Evolutionary conservation across 2,888 invertebrate genomes (phyloP), one percentile per base, ranked within the genome.

Genomic region (Lagria hirta): DNA sequence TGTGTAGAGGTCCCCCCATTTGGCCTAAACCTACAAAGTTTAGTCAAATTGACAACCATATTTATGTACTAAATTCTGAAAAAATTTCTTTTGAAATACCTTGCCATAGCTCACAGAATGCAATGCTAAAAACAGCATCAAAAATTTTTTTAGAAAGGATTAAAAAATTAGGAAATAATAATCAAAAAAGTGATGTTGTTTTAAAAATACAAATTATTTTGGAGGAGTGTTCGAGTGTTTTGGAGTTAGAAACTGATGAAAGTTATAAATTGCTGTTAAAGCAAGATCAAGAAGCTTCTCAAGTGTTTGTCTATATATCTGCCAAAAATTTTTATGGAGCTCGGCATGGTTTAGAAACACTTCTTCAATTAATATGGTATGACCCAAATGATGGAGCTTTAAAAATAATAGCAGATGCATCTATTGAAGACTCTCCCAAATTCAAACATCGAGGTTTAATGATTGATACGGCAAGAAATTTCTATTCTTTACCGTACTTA

Each of bases 391-490:
- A 74, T 0, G 78, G 80, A 3, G 70, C 78, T 0, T 69, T 86
- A 18, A 74, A 81, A 11, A 75, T 80, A 6, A 67, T 86, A 0
- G 78, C 82, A 38, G 80, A 80, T 27, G 80, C 82, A 0, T 69
- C 73, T 3, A 74, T 87, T 2, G 74, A 78, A 32, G 95, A 96
- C 68, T 80, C 78, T 16, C 95, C 96, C 0, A 75, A 81, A 17
- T 86, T 83, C 63, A 65, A 75, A 0, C 91, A 89, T 68, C 80
- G 96, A 28, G 94, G 95, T 2, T 68, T 96, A 0, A 79, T 94
- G 66, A 72, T 96, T 27, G 96, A 96, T 64, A 91, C 95, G 0
- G 86, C 93, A 0, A 75, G 96, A 17, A 93, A 94, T 69, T 96
- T 81, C 69, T 83, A 94, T 57, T 80, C 86, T 75, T 88, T 1